Conservation (phyloP, 2,113 vertebrate species). For the Dromaius novaehollandiae region DNA sequence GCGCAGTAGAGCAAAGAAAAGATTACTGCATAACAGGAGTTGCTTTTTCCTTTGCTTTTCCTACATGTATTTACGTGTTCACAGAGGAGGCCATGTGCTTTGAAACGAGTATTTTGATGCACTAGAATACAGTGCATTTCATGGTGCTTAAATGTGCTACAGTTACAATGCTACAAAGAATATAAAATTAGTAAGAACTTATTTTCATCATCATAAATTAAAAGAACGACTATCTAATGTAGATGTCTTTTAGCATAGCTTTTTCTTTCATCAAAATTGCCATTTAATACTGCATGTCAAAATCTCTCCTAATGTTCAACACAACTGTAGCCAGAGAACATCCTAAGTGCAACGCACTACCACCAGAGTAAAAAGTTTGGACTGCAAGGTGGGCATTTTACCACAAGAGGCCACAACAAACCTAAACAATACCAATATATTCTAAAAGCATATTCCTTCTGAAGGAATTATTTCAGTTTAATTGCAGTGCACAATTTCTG, state of each 20-base stretch:
- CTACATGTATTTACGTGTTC: rapidly evolving
- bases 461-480: rapidly evolving
- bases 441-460: rapidly evolving
- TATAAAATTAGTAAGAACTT: background rate
- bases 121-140: background rate
- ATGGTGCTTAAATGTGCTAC: background rate
- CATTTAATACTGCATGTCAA: background rate
- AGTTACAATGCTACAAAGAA: background rate
- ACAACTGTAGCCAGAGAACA: background rate
- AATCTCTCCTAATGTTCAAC: background rate
- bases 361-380: rapidly evolving
- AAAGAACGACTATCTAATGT: background rate
- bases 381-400: background rate
- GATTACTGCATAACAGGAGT: background rate
- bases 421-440: background rate
- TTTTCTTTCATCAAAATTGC: background rate
- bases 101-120: background rate
- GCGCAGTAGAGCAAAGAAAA: background rate
- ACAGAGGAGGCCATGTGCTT: background rate
- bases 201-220: background rate
- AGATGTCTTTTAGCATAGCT: background rate
- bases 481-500: background rate
- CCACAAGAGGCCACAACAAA: slow-evolving; percentile 47
- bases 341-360: rapidly evolving
- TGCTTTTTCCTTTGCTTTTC: background rate